Evolutionary conservation across 1,140 invertebrate species (phyloP).

Genomic region (Dryas iulia): DNA sequence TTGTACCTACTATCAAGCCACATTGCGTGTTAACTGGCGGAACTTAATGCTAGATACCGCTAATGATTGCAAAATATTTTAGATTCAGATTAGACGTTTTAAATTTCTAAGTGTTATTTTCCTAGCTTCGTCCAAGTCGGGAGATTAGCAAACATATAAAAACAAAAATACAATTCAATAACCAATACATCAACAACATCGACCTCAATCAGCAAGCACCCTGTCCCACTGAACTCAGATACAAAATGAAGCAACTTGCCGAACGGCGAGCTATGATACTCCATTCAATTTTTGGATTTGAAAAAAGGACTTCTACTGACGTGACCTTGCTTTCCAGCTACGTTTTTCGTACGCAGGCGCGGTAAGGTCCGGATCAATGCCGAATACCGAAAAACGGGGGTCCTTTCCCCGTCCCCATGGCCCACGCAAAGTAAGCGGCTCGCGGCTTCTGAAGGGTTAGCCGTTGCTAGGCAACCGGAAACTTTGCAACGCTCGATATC

Average conservation of each 20-base stretch:
- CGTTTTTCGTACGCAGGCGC: constrained; percentile 78
- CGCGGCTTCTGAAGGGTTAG: constrained; percentile 75
- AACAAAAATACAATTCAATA: background rate
- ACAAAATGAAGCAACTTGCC: constrained; percentile 53
- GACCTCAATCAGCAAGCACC: constrained; percentile 33
- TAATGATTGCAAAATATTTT: too few species aligned
- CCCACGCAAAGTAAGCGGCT: constrained; percentile 68
- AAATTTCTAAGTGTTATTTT: too few species aligned
- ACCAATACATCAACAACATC: background rate
- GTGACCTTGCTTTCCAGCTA: constrained; percentile 72
- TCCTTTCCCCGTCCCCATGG: constrained; percentile 51
- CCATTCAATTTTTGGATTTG: constrained; percentile 75
- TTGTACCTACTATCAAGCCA: too few species aligned
- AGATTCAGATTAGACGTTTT: too few species aligned
- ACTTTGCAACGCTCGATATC: constrained; percentile 66
- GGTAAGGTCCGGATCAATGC: constrained; percentile 68
- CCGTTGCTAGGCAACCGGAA: constrained; percentile 69
- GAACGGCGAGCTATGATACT: constrained; percentile 63
- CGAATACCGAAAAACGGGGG: constrained; percentile 76
- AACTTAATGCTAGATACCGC: too few species aligned
- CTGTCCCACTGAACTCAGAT: constrained; percentile 58
- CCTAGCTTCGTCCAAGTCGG: too few species aligned
- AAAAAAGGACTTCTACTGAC: constrained; percentile 74
- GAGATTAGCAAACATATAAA: background rate
- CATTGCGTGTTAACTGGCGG: too few species aligned